Percentiles rank a stretch among this genome's conserved stretches.
These are phyloP conservation scores for Bombus impatiens DNA, from an alignment of 1,140 invertebrate genomes.

Conservation along the genomic window DNA sequence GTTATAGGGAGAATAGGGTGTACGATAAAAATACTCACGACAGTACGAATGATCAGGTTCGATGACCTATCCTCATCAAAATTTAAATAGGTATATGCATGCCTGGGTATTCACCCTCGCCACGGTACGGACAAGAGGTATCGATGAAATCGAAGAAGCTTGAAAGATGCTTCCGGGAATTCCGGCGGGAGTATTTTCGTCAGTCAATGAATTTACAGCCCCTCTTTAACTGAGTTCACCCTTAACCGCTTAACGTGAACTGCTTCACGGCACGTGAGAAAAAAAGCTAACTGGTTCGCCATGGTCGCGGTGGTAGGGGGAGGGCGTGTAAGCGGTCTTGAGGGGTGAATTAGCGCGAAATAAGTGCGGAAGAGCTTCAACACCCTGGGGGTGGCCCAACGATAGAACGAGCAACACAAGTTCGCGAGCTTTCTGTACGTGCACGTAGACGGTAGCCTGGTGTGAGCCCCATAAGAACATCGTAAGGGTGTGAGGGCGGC, in stretches of 20 bases:
- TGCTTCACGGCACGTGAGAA: conserved; percentile 80
- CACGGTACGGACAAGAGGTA: background rate
- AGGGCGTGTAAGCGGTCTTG: conserved; percentile 77
- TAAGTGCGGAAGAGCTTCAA: conserved; percentile 72
- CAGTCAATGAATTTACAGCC: conserved; percentile 82
- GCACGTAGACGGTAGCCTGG: background rate
- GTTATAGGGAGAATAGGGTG: background rate
- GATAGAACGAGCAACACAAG: conserved; percentile 55
- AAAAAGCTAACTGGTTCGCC: conserved; percentile 73
- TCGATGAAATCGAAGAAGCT: conserved; percentile 49
- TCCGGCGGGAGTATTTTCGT: conserved; percentile 76
- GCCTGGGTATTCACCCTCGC: too few species aligned
- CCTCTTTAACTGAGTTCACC: conserved; percentile 74
- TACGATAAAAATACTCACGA: background rate
- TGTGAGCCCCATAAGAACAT: conserved; percentile 59
- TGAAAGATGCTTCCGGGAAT: conserved; percentile 66
- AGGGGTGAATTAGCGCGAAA: conserved; percentile 81
- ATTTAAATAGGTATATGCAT: background rate
- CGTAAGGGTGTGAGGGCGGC: conserved; percentile 53
- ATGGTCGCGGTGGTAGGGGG: conserved; percentile 34
- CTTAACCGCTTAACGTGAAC: conserved; percentile 78
- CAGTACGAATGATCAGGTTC: background rate
- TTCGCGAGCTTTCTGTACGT: background rate
- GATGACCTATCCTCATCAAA: background rate
- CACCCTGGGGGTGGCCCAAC: conserved; percentile 51